Conservation (phyloP, 2,888 invertebrate species). For the Pterobdella sp. region DNA sequence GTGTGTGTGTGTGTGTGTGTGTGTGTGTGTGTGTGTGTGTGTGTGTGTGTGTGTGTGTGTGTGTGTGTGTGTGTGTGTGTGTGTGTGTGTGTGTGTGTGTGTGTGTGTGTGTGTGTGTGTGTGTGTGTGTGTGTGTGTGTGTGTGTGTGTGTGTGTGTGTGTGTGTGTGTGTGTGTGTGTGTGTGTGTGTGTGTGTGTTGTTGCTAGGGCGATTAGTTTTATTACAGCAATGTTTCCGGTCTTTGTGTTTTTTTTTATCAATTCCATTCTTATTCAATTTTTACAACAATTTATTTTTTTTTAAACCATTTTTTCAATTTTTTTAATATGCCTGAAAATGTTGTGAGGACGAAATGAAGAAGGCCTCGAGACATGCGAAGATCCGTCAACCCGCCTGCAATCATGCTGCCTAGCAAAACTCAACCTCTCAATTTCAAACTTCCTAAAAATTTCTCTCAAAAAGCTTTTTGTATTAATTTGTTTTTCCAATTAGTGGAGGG, state of each 20-base stretch:
- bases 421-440: no score
- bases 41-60: slow-evolving; percentile 17
- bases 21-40: slow-evolving; percentile 23
- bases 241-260: neutral
- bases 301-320: no score
- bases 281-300: neutral
- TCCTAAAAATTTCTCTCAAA: no score
- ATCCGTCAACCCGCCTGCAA: no score
- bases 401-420: no score
- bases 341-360: no score
- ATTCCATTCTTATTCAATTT: neutral
- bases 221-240: neutral
- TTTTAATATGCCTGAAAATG: no score
- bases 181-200: neutral
- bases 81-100: slow-evolving; percentile 1
- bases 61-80: slow-evolving; percentile 1
- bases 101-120: slow-evolving; percentile 1
- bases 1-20: slow-evolving; percentile 2
- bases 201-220: neutral
- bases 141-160: slow-evolving; percentile 1
- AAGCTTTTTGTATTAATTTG: no score
- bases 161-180: slow-evolving; percentile 1
- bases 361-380: no score
- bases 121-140: slow-evolving; percentile 1
- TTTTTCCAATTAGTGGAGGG: no score